These are phyloP conservation scores for Apotomis capreana DNA, from an alignment of 2,888 invertebrate genomes.

Conservation along the genomic window DNA sequence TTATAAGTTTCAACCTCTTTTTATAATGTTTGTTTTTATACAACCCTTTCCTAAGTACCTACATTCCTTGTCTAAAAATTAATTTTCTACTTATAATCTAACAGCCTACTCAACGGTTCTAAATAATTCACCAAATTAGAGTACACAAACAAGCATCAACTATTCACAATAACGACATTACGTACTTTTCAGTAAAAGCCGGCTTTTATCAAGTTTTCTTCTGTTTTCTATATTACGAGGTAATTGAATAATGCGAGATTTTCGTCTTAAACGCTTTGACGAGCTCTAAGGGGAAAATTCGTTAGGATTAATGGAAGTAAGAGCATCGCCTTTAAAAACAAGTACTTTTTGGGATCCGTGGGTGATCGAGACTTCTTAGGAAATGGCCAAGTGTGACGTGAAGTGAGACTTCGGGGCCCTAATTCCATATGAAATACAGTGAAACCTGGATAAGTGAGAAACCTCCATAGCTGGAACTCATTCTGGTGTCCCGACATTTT, in stretches of 20 bases:
- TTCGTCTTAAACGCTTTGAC: slow-evolving; percentile 12
- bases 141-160: slow-evolving; percentile 18
- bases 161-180: slow-evolving; percentile 14
- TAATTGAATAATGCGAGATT: slow-evolving; percentile 5
- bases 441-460: no score
- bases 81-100: background rate
- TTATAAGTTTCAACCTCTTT: no score
- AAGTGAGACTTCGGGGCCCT: no score
- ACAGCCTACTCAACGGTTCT: background rate
- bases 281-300: background rate
- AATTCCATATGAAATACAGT: no score
- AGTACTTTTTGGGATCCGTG: background rate
- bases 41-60: no score
- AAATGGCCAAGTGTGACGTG: no score
- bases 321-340: background rate
- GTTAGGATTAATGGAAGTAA: slow-evolving; percentile 4
- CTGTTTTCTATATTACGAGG: slow-evolving; percentile 3
- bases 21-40: no score
- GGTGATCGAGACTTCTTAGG: background rate
- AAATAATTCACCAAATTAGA: background rate
- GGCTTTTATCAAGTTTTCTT: slow-evolving; percentile 10
- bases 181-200: slow-evolving; percentile 23
- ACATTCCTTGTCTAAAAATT: background rate
- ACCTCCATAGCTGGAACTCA: no score
- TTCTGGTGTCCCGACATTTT: no score